A percentile compares a stretch with the other conserved stretches of the same genome.
Evolutionary conservation across 2,888 invertebrate species (phyloP).

Genomic region (Sinelater perroti): DNA sequence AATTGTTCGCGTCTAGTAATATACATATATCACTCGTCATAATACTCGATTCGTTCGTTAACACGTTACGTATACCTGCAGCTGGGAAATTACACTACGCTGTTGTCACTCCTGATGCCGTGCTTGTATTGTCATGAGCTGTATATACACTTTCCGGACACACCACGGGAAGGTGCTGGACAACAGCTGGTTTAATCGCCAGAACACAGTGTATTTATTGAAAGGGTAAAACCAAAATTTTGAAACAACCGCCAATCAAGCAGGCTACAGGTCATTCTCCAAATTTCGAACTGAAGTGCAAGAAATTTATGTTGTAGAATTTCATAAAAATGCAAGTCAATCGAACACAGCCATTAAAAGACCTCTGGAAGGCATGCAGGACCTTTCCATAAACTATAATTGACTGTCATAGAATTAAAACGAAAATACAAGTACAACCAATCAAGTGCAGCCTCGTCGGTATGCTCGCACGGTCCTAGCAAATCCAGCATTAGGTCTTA

Average conservation of each 20-base stretch:
- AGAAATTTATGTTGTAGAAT: too few relatives aligned
- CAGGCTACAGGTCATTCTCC: slow-evolving; percentile 24
- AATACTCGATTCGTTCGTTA: slow-evolving; percentile 51
- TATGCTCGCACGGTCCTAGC: slow-evolving; percentile 6
- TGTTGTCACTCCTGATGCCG: slow-evolving; percentile 46
- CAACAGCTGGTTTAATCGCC: slow-evolving; percentile 16
- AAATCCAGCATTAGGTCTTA: slow-evolving; percentile 39
- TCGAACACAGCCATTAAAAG: too few relatives aligned
- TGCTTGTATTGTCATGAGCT: slow-evolving; percentile 56
- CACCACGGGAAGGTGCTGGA: slow-evolving; percentile 12
- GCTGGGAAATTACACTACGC: slow-evolving; percentile 33
- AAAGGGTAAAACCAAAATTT: neutral
- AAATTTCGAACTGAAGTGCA: too few relatives aligned
- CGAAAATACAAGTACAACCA: slow-evolving; percentile 24
- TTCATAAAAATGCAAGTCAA: too few relatives aligned
- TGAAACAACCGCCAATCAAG: slow-evolving; percentile 10
- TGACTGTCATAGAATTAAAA: slow-evolving; percentile 3
- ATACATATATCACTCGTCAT: slow-evolving; percentile 53
- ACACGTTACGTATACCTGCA: slow-evolving; percentile 39
- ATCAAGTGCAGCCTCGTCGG: slow-evolving; percentile 12
- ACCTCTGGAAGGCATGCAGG: too few relatives aligned
- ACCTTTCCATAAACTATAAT: too few relatives aligned
- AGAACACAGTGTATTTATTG: neutral
- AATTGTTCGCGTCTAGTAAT: slow-evolving; percentile 55
- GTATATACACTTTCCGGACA: slow-evolving; percentile 13